Base-by-base conservation (phyloP, 2,113 vertebrate genomes). In the Nymphicus hollandicus region DNA sequence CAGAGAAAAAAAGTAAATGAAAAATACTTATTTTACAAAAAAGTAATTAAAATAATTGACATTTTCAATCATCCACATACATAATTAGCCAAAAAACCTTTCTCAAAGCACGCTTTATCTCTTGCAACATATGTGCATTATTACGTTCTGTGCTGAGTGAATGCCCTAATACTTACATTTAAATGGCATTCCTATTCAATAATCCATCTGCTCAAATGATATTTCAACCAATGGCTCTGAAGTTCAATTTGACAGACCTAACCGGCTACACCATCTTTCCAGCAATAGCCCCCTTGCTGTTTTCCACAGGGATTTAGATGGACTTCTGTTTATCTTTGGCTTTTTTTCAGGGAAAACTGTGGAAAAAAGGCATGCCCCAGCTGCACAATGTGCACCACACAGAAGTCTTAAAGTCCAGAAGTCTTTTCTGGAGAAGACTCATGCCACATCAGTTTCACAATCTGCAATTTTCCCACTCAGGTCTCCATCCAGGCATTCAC, bases 201-300 rank as follows among this genome's bases (percentile, higher is more conserved):
- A 73, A 61, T 18, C 49, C 58, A 46, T 64, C 79, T 80, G 43
- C 13, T 93, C 20, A 55, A 86, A 28, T 7, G 27, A 66, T 56
- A 7, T 44, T 93, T 66, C 35, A 23, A 69, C 3, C 15, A 53
- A 4, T 31, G 56, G 8, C 43, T 44, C 28, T 68, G 27, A 52
- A 37, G 27, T 88, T 82, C 43, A 56, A 17, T 33, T 41, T 88
- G 63, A 73, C 17, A 89, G 25, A 61, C 56, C 17, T 66, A 61
- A 80, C 20, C 8, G 3, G 24, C 14, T 71, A 17, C 41, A 33
- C 10, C 24, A n/a, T 31, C 31, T 71, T 84, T 66, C 13, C 31
- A 60, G 25, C 4, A 35, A 47, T n/a, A 46, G 1, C 1, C 3
- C 5, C 3, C 2, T 68, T 1, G 0, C 4, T 58, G 2, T 58